A percentile compares a stretch with the other conserved stretches of the same genome.
Evolutionary conservation across 2,797 vertebrate species (phyloP).

Genomic region (Apogon hyalosoma): DNA sequence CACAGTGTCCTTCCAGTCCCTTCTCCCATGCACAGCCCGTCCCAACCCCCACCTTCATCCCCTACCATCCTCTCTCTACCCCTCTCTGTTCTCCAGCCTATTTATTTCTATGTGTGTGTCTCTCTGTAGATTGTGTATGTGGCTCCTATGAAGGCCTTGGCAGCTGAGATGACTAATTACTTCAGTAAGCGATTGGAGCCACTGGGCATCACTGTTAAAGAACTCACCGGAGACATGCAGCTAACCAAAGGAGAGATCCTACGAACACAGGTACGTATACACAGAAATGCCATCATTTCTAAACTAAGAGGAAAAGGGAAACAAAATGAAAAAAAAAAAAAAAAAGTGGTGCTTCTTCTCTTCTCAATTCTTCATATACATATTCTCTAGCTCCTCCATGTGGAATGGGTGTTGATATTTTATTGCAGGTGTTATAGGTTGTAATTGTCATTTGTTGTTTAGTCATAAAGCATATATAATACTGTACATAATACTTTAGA

Average conservation of each 20-base stretch:
- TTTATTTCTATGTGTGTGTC: conserved; percentile 27
- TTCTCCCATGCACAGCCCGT: not conserved
- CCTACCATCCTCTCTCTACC: conserved; percentile 12
- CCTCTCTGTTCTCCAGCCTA: conserved; percentile 6
- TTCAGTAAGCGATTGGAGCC: conserved; percentile 97
- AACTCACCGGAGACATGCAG: conserved; percentile 98
- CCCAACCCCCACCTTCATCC: conserved; percentile 10
- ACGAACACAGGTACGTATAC: conserved; percentile 70
- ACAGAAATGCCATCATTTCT: not conserved
- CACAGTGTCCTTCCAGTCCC: conserved; percentile 77
- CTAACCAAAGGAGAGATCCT: conserved; percentile 97
- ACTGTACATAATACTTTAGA: too few relatives aligned
- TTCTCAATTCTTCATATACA: not conserved
- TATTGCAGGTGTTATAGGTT: not conserved
- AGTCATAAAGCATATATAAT: too few relatives aligned
- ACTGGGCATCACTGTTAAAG: conserved; percentile 93
- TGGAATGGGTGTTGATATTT: conserved; percentile 25
- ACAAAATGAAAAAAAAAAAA: not conserved
- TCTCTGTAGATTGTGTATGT: conserved; percentile 93
- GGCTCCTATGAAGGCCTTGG: conserved; percentile 99
- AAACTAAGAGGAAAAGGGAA: too few relatives aligned
- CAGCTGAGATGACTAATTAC: conserved; percentile 99
- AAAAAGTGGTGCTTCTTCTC: not conserved
- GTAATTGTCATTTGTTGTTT: too few relatives aligned
- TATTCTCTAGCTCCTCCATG: conserved; percentile 52